These are phyloP conservation scores for Tragelaphus buxtoni DNA, from an alignment of 2,113 vertebrate genomes.

Conservation along the genomic window DNA sequence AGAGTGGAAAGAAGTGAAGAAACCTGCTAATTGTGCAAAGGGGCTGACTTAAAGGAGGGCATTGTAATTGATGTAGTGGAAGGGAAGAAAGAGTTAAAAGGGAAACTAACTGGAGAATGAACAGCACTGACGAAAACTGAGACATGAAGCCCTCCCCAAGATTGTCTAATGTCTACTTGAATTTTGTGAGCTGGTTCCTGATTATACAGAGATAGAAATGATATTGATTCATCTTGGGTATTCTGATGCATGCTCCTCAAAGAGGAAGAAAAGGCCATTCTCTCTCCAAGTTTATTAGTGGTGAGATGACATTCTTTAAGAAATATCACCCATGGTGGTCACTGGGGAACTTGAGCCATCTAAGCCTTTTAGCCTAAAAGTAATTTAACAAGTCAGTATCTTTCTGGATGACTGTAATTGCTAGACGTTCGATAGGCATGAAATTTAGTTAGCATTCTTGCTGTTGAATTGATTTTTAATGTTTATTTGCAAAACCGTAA, in stretches of 20 bases:
- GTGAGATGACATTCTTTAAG: conserved; percentile 34
- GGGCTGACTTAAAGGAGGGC: not conserved
- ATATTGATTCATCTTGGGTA: conserved; percentile 31
- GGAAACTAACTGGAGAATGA: conserved; percentile 17
- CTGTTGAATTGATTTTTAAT: conserved; percentile 51
- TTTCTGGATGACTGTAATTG: not conserved
- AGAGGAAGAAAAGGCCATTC: conserved; percentile 12
- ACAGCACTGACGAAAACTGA: not conserved
- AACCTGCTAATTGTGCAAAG: not conserved
- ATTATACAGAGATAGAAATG: not conserved
- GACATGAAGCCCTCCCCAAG: not conserved
- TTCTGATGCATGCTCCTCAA: conserved; percentile 30
- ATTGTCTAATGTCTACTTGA: not conserved
- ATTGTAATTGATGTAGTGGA: not conserved
- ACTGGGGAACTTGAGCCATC: not conserved
- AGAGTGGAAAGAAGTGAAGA: not conserved
- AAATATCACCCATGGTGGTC: not conserved
- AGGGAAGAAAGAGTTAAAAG: not conserved
- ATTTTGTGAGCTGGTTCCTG: not conserved
- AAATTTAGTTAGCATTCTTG: conserved; percentile 44
- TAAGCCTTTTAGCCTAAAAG: not conserved
- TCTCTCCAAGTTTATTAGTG: conserved; percentile 23
- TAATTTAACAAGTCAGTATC: not conserved
- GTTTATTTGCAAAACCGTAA: conserved; percentile 67
- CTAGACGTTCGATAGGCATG: not conserved